Evolutionary conservation across 2,113 vertebrate species (phyloP).

Genomic region (Colaptes auratus): DNA sequence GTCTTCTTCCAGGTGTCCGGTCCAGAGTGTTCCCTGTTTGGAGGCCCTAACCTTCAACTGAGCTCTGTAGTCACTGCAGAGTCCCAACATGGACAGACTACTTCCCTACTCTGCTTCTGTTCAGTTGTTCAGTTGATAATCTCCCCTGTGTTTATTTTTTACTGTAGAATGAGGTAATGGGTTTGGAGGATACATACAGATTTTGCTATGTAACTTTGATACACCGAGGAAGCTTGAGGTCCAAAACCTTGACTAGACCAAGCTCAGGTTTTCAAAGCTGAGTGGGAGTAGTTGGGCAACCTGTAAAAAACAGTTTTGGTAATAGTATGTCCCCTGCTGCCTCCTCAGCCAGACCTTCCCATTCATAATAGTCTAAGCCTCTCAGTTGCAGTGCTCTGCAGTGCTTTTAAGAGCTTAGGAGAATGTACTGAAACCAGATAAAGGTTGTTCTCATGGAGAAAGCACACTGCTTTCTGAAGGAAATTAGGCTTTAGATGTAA

Average conservation of each 20-base stretch:
- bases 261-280: neutral
- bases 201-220: neutral
- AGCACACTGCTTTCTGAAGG: neutral
- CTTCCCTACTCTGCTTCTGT: neutral
- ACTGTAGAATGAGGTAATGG: neutral
- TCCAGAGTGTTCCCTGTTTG: neutral
- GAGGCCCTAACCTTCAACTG: rapidly evolving
- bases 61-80: neutral
- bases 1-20: neutral
- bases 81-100: rapidly evolving
- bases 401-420: neutral
- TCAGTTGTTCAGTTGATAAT: neutral
- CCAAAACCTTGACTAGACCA: neutral
- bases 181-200: neutral
- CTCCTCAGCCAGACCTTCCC: neutral
- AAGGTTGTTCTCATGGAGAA: neutral
- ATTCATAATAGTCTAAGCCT: neutral
- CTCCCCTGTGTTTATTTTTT: neutral
- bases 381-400: neutral
- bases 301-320: neutral
- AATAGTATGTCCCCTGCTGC: neutral
- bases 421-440: neutral
- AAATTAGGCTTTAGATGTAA: neutral
- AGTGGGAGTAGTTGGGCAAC: neutral
- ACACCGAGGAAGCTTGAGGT: neutral